A percentile compares a stretch with the other conserved stretches of the same genome.
These are phyloP conservation scores for Mionectes macconnelli DNA, from an alignment of 2,113 vertebrate genomes.

Conservation along the genomic window DNA sequence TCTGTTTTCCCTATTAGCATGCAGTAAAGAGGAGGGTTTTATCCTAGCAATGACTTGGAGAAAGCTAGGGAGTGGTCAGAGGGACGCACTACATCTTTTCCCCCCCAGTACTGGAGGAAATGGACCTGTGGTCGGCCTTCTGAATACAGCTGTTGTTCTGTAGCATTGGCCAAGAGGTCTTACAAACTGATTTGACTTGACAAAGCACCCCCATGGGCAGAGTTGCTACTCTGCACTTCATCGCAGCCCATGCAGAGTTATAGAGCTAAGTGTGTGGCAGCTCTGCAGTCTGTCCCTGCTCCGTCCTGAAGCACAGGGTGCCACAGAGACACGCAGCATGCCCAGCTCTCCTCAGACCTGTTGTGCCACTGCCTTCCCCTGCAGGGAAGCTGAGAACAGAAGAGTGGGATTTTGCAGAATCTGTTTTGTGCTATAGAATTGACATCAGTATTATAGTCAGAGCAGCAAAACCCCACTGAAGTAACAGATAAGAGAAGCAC, in stretches of 20 bases:
- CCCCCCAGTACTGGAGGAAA: not conserved
- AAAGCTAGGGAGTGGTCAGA: fast-evolving
- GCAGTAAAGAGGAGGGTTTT: not conserved
- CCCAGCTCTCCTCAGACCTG: fast-evolving
- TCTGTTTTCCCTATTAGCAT: not conserved
- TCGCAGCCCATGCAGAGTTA: not conserved
- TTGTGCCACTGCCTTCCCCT: not conserved
- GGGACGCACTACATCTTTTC: no score
- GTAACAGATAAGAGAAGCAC: not conserved
- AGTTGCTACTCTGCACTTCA: not conserved
- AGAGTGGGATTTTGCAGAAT: not conserved
- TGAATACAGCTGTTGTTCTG: not conserved
- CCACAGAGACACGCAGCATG: not conserved
- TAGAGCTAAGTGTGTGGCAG: not conserved
- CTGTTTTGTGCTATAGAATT: not conserved
- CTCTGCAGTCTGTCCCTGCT: not conserved
- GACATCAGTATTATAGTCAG: not conserved
- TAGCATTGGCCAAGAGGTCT: not conserved
- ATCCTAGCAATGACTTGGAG: not conserved
- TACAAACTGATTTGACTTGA: not conserved
- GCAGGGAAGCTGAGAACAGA: not conserved
- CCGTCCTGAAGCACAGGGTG: not conserved
- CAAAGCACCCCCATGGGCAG: not conserved
- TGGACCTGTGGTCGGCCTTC: no score
- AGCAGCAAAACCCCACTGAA: not conserved